Base-by-base conservation (phyloP, 2,797 vertebrate genomes). In the Scarus forsteni region DNA sequence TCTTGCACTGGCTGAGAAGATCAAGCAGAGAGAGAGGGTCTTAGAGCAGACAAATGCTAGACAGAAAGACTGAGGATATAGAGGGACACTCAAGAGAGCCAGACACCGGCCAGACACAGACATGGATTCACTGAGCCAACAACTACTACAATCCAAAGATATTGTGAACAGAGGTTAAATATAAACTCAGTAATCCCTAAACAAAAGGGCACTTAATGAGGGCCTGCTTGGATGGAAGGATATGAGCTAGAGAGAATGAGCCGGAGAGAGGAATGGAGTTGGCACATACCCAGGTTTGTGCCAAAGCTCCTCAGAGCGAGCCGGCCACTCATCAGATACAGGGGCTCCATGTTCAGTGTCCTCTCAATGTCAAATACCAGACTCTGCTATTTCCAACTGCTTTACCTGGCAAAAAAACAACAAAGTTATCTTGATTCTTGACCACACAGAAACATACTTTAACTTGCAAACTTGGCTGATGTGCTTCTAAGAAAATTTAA, bases 161-260 rank as follows among this genome's bases (percentile, higher is more conserved):
- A 46, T 75, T 85, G 72, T 67, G 53, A 80, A 52, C 77, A 73
- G 51, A 76, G 68, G 84, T 84, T 90, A 92, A 87, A 91, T 89
- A 86, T 90, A 90, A 82, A 85, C 79, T 64, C 34, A 61, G 64
- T 83, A 87, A 89, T 86, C 79, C 84, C 67, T 74, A 64, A 85
- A 87, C 83, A 89, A 88, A 84, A 78, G 77, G 78, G 40, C 75
- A 61, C 64, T 82, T 79, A 84, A 81, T 70, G 64, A 77, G 79
- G 81, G 66, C 57, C 35, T 73, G 73, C 38, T 42, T 61, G 70
- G 12, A 71, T 27, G 50, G 61, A 18, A 46, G 67, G 57, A 55
- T 76, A 61, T 8, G 55, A 77, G 66, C 27, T 27, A 10, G 46
- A 60, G 48, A 45, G 62, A 65, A 42, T 8, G 64, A 79, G 55